phyloP scores from a whole-genome alignment of 2,888 invertebrate genomes.

The Sylvicola fuscatus region DNA sequence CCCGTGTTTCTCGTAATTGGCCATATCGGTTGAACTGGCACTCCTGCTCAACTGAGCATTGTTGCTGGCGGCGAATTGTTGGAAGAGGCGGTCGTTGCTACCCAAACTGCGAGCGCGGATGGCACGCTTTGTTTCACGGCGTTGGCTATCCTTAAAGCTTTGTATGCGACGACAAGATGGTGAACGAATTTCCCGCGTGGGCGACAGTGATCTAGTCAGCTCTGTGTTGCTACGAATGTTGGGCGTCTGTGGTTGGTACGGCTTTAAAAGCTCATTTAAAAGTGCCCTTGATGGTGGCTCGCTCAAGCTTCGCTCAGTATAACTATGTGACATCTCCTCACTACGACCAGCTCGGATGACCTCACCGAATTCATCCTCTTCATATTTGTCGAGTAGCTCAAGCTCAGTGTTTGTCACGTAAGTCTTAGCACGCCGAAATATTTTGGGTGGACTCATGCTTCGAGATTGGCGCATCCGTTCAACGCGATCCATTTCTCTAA shows the following conservation, averaged over 20 bases:
- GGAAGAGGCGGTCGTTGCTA: conserved; percentile 28
- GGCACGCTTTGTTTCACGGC: conserved; percentile 21
- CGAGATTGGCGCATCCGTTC: conserved; percentile 27
- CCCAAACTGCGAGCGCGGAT: conserved; percentile 44
- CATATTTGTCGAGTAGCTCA: conserved; percentile 11
- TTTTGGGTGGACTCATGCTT: conserved; percentile 17
- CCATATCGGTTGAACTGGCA: conserved; percentile 14
- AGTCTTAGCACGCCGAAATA: conserved; percentile 7
- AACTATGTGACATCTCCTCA: conserved; percentile 19
- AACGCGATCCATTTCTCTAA: conserved; percentile 32
- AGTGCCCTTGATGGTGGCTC: conserved; percentile 31
- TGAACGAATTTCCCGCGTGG: conserved; percentile 30
- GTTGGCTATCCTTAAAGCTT: conserved; percentile 14
- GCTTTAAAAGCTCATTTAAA: conserved; percentile 6
- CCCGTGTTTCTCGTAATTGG: conserved; percentile 12
- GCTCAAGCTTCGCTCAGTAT: conserved; percentile 35
- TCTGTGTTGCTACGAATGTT: neutral
- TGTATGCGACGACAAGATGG: conserved; percentile 45
- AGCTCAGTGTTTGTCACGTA: conserved; percentile 9
- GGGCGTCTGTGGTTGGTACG: neutral
- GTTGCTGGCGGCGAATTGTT: conserved; percentile 18
- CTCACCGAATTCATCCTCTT: conserved; percentile 15
- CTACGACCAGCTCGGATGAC: conserved; percentile 12
- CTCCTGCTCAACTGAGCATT: conserved; percentile 3
- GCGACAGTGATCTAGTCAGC: conserved; percentile 32